Conservation (phyloP, 2,797 vertebrate genomes). For the Pangasius krempfi region DNA sequence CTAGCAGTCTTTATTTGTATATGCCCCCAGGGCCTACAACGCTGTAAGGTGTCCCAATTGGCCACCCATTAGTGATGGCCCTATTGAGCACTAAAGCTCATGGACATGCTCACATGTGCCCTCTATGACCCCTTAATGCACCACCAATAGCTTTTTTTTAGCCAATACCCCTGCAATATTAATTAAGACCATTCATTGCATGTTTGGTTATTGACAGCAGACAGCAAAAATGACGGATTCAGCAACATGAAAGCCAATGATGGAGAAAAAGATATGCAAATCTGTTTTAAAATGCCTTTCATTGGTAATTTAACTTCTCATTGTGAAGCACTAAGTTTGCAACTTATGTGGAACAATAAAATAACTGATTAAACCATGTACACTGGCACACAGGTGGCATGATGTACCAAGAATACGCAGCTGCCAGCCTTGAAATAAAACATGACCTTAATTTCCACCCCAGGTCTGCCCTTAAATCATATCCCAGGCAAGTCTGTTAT, state of each 20-base stretch:
- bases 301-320: slow-evolving; percentile 1
- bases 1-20: neutral
- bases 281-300: neutral
- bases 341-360: neutral
- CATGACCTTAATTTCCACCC: neutral
- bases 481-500: neutral
- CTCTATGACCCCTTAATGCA: neutral
- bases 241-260: slow-evolving; percentile 1
- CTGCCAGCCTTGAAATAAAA: slow-evolving; percentile 5
- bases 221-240: neutral
- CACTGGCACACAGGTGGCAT: neutral
- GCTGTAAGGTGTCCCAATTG: neutral
- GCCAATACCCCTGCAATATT: neutral
- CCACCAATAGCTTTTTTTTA: neutral
- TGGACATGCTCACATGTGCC: neutral
- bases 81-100: neutral
- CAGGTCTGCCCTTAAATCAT: neutral
- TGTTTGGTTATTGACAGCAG: neutral
- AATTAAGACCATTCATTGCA: neutral
- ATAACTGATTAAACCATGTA: neutral
- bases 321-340: neutral
- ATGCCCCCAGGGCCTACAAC: neutral
- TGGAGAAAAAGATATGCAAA: slow-evolving; percentile 12
- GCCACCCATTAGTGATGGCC: neutral
- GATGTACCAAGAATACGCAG: neutral